Base-by-base conservation (phyloP, 2,888 invertebrate genomes). In the Eupsilia transversa region DNA sequence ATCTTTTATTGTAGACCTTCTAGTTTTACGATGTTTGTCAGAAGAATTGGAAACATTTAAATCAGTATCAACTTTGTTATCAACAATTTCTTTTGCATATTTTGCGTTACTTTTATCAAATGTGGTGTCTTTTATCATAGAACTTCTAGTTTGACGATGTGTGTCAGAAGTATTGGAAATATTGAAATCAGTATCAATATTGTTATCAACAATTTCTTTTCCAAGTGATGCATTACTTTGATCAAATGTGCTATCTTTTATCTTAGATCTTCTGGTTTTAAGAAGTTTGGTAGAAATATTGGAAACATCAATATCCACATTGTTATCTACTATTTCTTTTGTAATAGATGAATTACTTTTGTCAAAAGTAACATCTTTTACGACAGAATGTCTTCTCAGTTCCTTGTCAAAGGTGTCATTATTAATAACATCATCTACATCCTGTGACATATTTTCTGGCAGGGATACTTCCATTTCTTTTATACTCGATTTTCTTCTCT, bases 401-500 rank as follows among this genome's bases (percentile, higher is more conserved):
- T 17, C 61, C 56, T 63, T 81, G 20, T 74, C 68, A 60, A 57
- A 63, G 0, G 52, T 74, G 23, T 63, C 46, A 43, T 69, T 66
- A 30, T 57, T 59, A 46, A 54, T 49, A 27, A n/a, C 10, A 41
- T 56, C 27, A 14, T 63, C 54, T 41, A 6, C 30, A 41, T 66
- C 46, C 4, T 67, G 56, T 0, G 23, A 54, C 35, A 46, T 54
- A n/a, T 54, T 52, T 43, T n/a, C 49, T 49, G 52, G 3, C 10
- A 41, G 41, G 12, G 23, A 35, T 41, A n/a, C 43, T 61, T 72
- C 64, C 0, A 30, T 12, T 56, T 80, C 74, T 73, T 64, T 74
- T 54, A 60, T 71, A 17, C 52, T 69, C 4, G 87, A 84, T 54
- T 77, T 83, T 54, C 71, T 82, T 65, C 52, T 67, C n/a, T 73